Percentiles rank a stretch among this genome's conserved stretches.
phyloP scores from a whole-genome alignment of 2,888 invertebrate species.

The Elaeidobius kamerunicus region DNA sequence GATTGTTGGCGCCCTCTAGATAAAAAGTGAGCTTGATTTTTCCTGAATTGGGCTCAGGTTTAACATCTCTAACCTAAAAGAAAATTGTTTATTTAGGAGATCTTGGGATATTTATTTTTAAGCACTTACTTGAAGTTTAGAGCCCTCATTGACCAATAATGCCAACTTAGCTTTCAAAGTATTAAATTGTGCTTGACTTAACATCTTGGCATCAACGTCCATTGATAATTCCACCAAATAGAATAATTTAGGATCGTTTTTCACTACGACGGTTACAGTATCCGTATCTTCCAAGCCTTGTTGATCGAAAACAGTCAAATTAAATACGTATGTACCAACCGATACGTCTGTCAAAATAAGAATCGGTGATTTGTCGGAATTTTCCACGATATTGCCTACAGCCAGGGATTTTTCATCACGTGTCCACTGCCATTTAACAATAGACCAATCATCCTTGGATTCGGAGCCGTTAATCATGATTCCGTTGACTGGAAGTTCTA shows the following conservation, averaged over 20 bases:
- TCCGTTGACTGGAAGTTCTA: constrained; percentile 71
- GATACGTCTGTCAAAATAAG: constrained; percentile 80
- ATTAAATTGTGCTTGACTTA: constrained; percentile 69
- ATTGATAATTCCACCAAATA: constrained; percentile 80
- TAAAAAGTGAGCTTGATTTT: constrained; percentile 53
- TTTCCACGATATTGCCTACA: constrained; percentile 71
- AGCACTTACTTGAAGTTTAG: constrained; percentile 53
- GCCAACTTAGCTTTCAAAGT: constrained; percentile 78
- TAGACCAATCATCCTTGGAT: constrained; percentile 84
- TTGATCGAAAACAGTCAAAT: constrained; percentile 84
- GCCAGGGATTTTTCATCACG: constrained; percentile 75
- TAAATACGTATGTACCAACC: constrained; percentile 84
- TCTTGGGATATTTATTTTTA: background rate
- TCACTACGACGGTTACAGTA: constrained; percentile 80
- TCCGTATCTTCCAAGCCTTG: constrained; percentile 82
- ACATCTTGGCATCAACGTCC: constrained; percentile 66
- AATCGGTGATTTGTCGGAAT: constrained; percentile 71
- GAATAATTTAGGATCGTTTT: constrained; percentile 69
- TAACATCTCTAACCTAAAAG: constrained; percentile 49
- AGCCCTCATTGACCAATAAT: constrained; percentile 71
- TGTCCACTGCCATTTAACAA: constrained; percentile 81
- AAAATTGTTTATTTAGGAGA: background rate
- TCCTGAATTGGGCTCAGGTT: constrained; percentile 52
- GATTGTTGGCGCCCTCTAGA: constrained; percentile 47
- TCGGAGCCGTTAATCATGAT: constrained; percentile 79